Base-by-base conservation (phyloP, 2,113 vertebrate species). In the Antechinus stuartii region DNA sequence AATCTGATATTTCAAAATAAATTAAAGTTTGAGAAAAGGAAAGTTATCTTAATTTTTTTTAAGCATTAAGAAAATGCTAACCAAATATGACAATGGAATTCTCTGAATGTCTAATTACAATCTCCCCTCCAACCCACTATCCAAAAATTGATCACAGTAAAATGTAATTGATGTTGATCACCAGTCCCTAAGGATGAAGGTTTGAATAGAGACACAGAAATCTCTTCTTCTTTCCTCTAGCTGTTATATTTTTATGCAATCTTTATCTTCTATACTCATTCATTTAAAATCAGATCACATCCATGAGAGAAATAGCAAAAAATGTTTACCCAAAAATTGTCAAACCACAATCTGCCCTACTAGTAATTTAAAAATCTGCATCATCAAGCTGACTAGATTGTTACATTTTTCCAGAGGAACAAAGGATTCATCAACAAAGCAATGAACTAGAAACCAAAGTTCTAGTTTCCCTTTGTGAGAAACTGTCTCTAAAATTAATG, bases 371-470 rank as follows among this genome's bases (percentile, higher is more conserved):
- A 12, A 93, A 92, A 50, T 54, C 53, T 54, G 49, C 10, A 92
- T 93, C 54, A 89, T 76, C 89, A 92, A n/a, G 53, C 22, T 95
- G 89, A 91, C 24, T 76, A 54, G 90, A 84, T 30, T 93, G 2
- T 68, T 84, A 30, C 6, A 54, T 26, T 54, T 91, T 92, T 42
- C 30, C 14, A 42, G 23, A 95, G 30, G 90, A 90, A 92, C 91
- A 91, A 57, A 91, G 76, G 24, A 92, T 93, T 61, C 84, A 76
- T 54, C 84, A 26, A 54, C 4, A 57, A 50, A n/a, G 50, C 89
- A 54, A 92, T 54, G 89, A 61, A 92, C 49, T 89, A 93, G 93
- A 95, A 95, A 92, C 54, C 61, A 61, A 91, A 89, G 55, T 84
- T 84, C 19, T 84, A 84, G 90, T 54, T 92, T 57, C 12, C 90